Base-by-base conservation (phyloP, 2,888 invertebrate genomes). In the Criorhina ranunculi region DNA sequence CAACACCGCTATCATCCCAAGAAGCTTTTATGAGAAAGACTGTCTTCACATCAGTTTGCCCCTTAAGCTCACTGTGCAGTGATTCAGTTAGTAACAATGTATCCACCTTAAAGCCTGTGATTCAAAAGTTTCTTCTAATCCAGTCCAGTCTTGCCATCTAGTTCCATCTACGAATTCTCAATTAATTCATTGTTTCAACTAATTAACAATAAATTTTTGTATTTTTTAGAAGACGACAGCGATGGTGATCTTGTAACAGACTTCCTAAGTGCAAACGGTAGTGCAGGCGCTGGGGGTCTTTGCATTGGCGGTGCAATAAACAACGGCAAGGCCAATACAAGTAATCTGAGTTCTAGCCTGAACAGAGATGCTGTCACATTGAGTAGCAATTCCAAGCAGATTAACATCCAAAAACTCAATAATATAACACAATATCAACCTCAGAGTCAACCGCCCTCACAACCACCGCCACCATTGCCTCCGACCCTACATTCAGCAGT, bases 181-280 rank as follows among this genome's bases (percentile, higher is more conserved):
- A n/a, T n/a, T n/a, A n/a, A n/a, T n/a, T n/a, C n/a, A n/a, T n/a
- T 17, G 8, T 9, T 5, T 24, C 7, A 24, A 62, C 24, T 24
- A 33, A 17, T 1, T 9, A n/a, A n/a, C 2, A 12, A 40, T 40
- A n/a, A n/a, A n/a, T 59, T 29, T 15, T 24, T n/a, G 33, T 17
- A 24, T 9, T 8, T 76, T 83, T 11, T 87, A 87, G 89, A 88
- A 80, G 91, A 91, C 86, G 91, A 91, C 70, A 92, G 92, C 78
- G 92, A 92, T 86, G 91, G 89, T 87, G 92, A 92, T 89, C 89
- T 91, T 76, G 91, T 92, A 75, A 92, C 90, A 29, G 92, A 92
- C 89, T 92, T 91, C 86, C 87, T 92, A 51, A 91, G 90, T 87
- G 90, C 90, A 31, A 91, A 91, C 81, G 88, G 88, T 80, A 87